These are phyloP conservation scores for Clarias batrachus DNA, from an alignment of 2,113 vertebrate species.

Conservation along the genomic window DNA sequence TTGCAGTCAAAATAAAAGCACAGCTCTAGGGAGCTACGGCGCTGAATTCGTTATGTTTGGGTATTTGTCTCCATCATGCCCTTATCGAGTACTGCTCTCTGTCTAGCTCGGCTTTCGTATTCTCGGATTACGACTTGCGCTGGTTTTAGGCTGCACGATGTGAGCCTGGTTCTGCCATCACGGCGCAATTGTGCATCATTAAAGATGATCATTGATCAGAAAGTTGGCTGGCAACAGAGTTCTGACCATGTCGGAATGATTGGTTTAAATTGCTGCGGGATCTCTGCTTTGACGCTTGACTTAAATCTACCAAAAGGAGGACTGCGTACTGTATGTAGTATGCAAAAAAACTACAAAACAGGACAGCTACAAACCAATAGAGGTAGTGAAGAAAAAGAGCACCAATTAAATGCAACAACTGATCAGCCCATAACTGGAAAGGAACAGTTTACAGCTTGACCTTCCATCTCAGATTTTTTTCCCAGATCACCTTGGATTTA, in stretches of 20 bases:
- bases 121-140: not conserved
- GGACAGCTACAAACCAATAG: not conserved
- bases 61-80: slow-evolving; percentile 14
- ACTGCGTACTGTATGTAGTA: not conserved
- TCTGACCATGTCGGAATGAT: too few relatives aligned
- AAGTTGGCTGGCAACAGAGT: not conserved
- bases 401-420: too few relatives aligned
- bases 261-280: too few relatives aligned
- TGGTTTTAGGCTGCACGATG: not conserved
- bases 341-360: not conserved
- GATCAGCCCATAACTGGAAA: too few relatives aligned
- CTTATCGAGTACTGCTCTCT: not conserved
- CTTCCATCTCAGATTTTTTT: too few relatives aligned
- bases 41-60: slow-evolving; percentile 11
- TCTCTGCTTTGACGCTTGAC: too few relatives aligned
- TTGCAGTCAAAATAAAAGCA: slow-evolving; percentile 37
- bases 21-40: not conserved
- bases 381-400: not conserved
- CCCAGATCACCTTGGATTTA: too few relatives aligned
- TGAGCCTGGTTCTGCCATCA: not conserved
- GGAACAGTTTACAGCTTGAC: too few relatives aligned
- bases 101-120: not conserved
- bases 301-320: not conserved
- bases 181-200: not conserved
- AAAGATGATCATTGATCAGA: too few relatives aligned